A percentile compares a stretch with the other conserved stretches of the same genome.
Conservation (phyloP, 2,797 vertebrate genomes). For the Emydoidea blandingii region DNA sequence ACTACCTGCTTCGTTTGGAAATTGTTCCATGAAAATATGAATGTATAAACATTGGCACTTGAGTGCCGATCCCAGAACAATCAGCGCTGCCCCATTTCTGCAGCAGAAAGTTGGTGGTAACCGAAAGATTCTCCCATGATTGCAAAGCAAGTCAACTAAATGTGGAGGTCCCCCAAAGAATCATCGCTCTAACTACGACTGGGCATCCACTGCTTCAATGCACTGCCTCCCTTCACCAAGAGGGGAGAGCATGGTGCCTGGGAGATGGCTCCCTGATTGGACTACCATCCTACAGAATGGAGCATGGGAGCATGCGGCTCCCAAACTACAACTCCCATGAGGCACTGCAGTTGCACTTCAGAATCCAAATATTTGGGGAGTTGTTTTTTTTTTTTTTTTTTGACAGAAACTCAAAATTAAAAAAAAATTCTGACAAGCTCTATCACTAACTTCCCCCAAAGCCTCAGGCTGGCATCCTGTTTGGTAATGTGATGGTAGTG, state of each 20-base stretch:
- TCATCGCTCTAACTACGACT: background rate
- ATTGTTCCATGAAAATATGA: background rate
- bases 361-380: background rate
- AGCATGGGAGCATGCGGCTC: background rate
- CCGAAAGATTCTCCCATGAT: background rate
- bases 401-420: background rate
- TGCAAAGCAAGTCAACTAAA: background rate
- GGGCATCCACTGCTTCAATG: background rate
- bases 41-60: background rate
- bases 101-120: background rate
- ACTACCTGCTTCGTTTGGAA: background rate
- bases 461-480: background rate
- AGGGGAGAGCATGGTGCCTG: background rate
- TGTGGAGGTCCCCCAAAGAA: background rate
- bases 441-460: background rate
- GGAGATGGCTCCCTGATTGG: background rate
- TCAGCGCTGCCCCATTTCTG: background rate
- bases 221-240: background rate
- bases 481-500: background rate
- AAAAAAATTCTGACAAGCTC: background rate
- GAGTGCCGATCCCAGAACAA: background rate
- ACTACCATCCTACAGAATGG: background rate
- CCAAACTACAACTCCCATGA: background rate
- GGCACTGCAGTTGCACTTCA: background rate
- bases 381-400: background rate